Evolutionary conservation across 2,888 invertebrate species (phyloP).

Genomic region (Cybosia mesomella): DNA sequence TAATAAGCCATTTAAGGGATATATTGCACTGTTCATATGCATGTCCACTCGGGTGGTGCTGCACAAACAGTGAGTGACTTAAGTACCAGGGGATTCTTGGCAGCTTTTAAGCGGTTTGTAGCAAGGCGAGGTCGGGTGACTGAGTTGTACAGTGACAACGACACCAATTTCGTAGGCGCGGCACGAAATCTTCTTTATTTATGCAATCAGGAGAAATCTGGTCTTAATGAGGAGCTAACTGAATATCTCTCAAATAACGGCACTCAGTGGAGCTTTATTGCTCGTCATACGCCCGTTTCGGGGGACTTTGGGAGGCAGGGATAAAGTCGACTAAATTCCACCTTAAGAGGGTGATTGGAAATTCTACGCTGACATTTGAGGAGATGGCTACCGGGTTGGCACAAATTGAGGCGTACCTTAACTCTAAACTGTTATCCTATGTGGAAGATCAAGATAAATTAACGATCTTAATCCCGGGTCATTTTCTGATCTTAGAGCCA

Average conservation of each 20-base stretch:
- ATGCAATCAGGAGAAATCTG: neutral
- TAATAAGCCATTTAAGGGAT: neutral
- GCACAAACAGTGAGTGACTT: neutral
- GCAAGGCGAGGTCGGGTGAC: constrained; percentile 12
- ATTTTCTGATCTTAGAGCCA: neutral
- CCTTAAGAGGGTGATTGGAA: no score
- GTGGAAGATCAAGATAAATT: neutral
- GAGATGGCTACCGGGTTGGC: no score
- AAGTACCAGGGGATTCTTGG: neutral
- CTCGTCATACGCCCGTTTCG: no score
- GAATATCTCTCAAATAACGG: neutral
- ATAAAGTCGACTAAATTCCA: no score
- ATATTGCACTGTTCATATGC: neutral
- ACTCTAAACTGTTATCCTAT: no score
- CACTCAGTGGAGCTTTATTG: neutral
- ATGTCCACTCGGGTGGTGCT: neutral
- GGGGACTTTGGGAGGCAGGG: no score
- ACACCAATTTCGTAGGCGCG: neutral
- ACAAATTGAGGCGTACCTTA: no score
- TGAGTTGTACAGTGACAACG: constrained; percentile 9
- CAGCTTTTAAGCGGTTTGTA: constrained; percentile 13
- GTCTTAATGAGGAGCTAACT: neutral
- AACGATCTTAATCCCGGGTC: no score
- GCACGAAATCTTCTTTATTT: neutral
- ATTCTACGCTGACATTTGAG: no score